These are phyloP conservation scores for Argyresthia albistria DNA, from an alignment of 2,888 invertebrate species.

Conservation along the genomic window DNA sequence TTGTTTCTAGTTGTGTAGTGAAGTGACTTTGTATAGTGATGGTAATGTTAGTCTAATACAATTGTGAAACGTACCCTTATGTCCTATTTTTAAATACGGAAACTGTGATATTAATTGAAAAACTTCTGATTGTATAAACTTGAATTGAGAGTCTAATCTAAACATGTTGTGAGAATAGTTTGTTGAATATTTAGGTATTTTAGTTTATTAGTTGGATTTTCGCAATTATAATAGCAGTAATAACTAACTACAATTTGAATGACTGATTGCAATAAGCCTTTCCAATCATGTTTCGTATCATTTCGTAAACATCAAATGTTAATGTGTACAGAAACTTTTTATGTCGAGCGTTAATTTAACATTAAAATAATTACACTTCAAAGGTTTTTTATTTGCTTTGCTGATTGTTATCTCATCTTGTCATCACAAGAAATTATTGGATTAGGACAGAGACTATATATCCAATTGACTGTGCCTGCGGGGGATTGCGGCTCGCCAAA, in stretches of 20 bases:
- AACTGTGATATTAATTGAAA: slow-evolving; percentile 71
- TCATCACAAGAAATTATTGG: too few relatives aligned
- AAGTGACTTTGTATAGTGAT: slow-evolving; percentile 26
- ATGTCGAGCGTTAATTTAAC: slow-evolving; percentile 52
- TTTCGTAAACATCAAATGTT: not conserved
- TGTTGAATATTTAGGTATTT: slow-evolving; percentile 1
- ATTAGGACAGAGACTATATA: too few relatives aligned
- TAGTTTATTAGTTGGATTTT: slow-evolving; percentile 2
- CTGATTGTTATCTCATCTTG: too few relatives aligned
- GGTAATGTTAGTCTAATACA: slow-evolving; percentile 4
- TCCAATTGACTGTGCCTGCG: too few relatives aligned
- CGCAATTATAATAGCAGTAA: slow-evolving; percentile 15
- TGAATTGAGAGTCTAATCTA: slow-evolving; percentile 2
- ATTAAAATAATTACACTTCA: slow-evolving; percentile 32
- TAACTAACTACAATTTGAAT: slow-evolving; percentile 18
- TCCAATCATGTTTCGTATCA: not conserved
- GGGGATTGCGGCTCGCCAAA: too few relatives aligned
- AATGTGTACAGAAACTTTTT: slow-evolving; percentile 51
- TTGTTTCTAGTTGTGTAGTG: slow-evolving; percentile 70
- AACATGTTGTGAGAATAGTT: slow-evolving; percentile 4
- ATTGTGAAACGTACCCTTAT: slow-evolving; percentile 15
- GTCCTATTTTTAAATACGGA: slow-evolving; percentile 66
- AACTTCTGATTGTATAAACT: slow-evolving; percentile 3
- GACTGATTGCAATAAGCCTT: slow-evolving; percentile 5
- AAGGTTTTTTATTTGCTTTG: not conserved